Conservation (phyloP, 2,888 invertebrate genomes). For the Bruchidius siliquastri region DNA sequence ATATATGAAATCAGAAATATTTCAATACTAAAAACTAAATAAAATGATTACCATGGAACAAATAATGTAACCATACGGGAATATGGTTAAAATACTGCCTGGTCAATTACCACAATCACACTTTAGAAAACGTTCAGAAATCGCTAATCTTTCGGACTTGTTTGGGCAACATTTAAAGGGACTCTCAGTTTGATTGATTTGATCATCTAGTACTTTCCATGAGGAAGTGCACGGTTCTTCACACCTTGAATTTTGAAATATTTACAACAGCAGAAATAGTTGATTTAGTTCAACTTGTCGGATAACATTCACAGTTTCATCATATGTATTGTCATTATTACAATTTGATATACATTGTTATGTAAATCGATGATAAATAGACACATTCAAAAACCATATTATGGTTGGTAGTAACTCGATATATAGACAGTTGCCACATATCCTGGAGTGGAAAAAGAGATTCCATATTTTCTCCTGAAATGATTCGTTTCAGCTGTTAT, state of each 20-base stretch:
- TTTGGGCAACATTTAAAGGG: too few relatives aligned
- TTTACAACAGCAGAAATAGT: slow-evolving; percentile 20
- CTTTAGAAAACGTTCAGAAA: too few relatives aligned
- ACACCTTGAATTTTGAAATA: slow-evolving; percentile 8
- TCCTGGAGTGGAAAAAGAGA: slow-evolving; percentile 3
- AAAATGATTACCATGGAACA: too few relatives aligned
- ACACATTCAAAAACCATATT: neutral
- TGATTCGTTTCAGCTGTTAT: neutral
- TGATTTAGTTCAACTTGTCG: slow-evolving; percentile 36
- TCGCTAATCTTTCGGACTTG: too few relatives aligned
- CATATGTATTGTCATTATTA: slow-evolving; percentile 39
- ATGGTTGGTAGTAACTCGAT: slow-evolving; percentile 1
- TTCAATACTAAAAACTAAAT: too few relatives aligned
- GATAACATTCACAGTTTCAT: slow-evolving; percentile 36
- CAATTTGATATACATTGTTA: slow-evolving; percentile 22
- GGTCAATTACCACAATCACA: too few relatives aligned
- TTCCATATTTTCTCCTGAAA: slow-evolving; percentile 7
- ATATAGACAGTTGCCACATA: neutral
- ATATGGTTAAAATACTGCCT: too few relatives aligned
- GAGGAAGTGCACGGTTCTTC: neutral
- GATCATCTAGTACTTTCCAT: neutral
- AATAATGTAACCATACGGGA: too few relatives aligned
- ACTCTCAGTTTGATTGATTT: too few relatives aligned
- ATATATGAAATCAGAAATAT: too few relatives aligned
- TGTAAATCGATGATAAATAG: slow-evolving; percentile 7